Percentiles rank a stretch among this genome's conserved stretches.
Evolutionary conservation across 2,888 invertebrate genomes (phyloP).

Genomic region (Melanchra persicariae): DNA sequence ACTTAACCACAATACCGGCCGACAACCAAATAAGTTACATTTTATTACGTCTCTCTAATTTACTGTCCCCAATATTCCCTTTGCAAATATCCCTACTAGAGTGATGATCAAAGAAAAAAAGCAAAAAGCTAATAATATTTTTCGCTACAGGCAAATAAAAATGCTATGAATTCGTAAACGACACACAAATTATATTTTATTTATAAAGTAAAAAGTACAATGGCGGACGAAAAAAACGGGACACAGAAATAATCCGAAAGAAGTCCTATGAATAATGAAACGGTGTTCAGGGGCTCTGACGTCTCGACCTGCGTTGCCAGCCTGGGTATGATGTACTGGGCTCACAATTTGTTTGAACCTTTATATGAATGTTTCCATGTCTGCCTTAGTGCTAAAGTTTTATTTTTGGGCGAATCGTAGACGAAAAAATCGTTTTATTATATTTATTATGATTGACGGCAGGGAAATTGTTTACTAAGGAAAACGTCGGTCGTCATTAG

Average conservation of each 20-base stretch:
- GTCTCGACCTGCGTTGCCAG: slow-evolving; percentile 52
- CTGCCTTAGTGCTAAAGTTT: background rate
- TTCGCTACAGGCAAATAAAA: slow-evolving; percentile 61
- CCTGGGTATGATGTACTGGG: slow-evolving; percentile 14
- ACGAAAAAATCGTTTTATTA: background rate
- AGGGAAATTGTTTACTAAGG: background rate
- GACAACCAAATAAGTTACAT: slow-evolving; percentile 18
- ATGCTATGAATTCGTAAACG: slow-evolving; percentile 62
- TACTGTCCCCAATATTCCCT: slow-evolving; percentile 38
- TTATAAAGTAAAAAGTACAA: slow-evolving; percentile 62
- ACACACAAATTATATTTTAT: slow-evolving; percentile 65
- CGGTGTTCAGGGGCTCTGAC: slow-evolving; percentile 55
- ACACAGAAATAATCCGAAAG: slow-evolving; percentile 65
- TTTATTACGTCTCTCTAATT: slow-evolving; percentile 38
- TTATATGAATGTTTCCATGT: slow-evolving; percentile 8
- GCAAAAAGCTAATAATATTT: slow-evolving; percentile 43
- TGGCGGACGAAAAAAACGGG: slow-evolving; percentile 56
- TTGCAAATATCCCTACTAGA: slow-evolving; percentile 30
- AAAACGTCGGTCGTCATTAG: background rate
- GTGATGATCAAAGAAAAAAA: slow-evolving; percentile 54
- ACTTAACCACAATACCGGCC: background rate
- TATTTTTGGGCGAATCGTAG: background rate
- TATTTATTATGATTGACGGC: slow-evolving; percentile 6
- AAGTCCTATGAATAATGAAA: slow-evolving; percentile 68
- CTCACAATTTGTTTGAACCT: slow-evolving; percentile 9